A percentile compares a stretch with the other conserved stretches of the same genome.
Conservation (phyloP, 2,888 invertebrate genomes). For the Eristalis pertinax region DNA sequence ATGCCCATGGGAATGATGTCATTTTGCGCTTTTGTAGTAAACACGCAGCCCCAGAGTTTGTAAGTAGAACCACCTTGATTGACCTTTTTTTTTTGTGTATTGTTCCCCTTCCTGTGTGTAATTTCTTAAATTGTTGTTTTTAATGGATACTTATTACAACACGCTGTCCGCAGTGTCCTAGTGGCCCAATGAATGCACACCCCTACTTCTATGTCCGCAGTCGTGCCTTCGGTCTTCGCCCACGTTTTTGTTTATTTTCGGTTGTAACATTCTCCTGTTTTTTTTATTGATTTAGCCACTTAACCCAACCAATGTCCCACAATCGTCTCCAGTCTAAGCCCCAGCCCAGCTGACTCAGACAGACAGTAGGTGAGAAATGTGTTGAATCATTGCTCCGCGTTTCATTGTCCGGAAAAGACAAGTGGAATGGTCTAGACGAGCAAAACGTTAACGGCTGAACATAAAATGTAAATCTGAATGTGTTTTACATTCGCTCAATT, state of each 20-base stretch:
- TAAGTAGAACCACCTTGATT: slow-evolving; percentile 68
- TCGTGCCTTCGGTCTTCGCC: not conserved
- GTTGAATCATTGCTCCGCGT: not conserved
- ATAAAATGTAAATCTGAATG: not conserved
- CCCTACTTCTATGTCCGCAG: not conserved
- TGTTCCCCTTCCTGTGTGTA: slow-evolving; percentile 21
- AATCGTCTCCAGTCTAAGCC: not conserved
- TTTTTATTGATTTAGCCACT: slow-evolving; percentile 53
- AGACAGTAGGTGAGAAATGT: slow-evolving; percentile 1
- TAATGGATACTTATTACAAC: slow-evolving; percentile 34
- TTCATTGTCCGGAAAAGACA: not conserved
- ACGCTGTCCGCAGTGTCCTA: slow-evolving; percentile 30
- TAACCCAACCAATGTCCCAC: slow-evolving; percentile 6
- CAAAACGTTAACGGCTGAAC: not conserved
- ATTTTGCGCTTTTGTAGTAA: slow-evolving; percentile 67
- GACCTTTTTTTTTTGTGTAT: slow-evolving; percentile 52
- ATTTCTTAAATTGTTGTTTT: slow-evolving; percentile 12
- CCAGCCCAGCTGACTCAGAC: not conserved
- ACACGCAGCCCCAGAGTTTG: slow-evolving; percentile 57
- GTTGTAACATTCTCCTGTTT: slow-evolving; percentile 1
- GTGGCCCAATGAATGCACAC: slow-evolving; percentile 7
- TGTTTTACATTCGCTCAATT: too few species aligned
- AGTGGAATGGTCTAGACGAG: not conserved
- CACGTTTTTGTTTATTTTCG: slow-evolving; percentile 34
- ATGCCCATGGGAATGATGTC: slow-evolving; percentile 64